Evolutionary conservation across 1,140 invertebrate species (phyloP).

Genomic region (Helicoverpa armigera): DNA sequence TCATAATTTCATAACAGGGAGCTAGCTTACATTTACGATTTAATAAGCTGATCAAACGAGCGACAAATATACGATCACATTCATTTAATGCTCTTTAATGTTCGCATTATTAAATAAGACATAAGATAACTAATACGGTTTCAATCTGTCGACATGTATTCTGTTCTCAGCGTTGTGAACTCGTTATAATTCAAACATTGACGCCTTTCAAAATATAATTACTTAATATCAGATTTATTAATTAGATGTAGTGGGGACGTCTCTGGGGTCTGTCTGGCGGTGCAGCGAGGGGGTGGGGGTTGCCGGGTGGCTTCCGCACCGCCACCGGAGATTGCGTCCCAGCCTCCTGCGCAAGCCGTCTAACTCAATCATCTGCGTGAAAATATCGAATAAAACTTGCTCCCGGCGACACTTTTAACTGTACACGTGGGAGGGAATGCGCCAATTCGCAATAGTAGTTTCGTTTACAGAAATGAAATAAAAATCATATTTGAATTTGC

Average conservation of each 20-base stretch:
- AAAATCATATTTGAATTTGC: slow-evolving; percentile 55
- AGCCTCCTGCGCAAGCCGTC: slow-evolving; percentile 77
- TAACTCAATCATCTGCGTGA: slow-evolving; percentile 82
- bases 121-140: slow-evolving; percentile 32
- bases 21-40: slow-evolving; percentile 17
- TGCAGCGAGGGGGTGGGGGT: slow-evolving; percentile 55
- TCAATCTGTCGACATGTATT: slow-evolving; percentile 18
- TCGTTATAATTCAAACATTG: slow-evolving; percentile 21
- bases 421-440: slow-evolving; percentile 58
- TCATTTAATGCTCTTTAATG: slow-evolving; percentile 19
- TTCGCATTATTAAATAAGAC: slow-evolving; percentile 18
- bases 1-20: background rate
- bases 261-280: slow-evolving; percentile 54
- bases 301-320: slow-evolving; percentile 61
- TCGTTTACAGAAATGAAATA: slow-evolving; percentile 56
- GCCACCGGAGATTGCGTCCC: slow-evolving; percentile 81
- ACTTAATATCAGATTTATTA: slow-evolving; percentile 51
- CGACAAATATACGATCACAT: slow-evolving; percentile 27
- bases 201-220: slow-evolving; percentile 37
- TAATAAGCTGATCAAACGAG: slow-evolving; percentile 29
- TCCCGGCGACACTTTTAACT: slow-evolving; percentile 70
- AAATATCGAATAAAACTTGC: slow-evolving; percentile 80
- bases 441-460: slow-evolving; percentile 52
- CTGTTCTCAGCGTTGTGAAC: background rate
- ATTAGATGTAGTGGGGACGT: slow-evolving; percentile 49